Base-by-base conservation (phyloP, 1,140 invertebrate species). In the Galleria mellonella region DNA sequence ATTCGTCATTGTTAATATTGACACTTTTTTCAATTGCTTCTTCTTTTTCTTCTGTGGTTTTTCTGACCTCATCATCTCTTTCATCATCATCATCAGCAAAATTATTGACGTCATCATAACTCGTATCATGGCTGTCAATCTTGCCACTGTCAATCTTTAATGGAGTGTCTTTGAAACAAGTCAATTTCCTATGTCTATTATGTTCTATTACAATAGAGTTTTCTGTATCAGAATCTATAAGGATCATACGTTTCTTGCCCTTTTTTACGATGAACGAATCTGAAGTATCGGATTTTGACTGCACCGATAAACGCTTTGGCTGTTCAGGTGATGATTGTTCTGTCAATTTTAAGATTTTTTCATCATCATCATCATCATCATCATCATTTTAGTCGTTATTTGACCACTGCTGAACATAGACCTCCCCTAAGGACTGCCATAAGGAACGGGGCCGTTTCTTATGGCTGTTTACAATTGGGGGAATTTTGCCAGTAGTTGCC, bases 121-220 rank as follows among this genome's bases (percentile, higher is more conserved):
- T 51, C 1, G 14, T 32, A 11, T 52, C 31, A 11, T 41, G 48
- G 32, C 38, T 27, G 31, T 30, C 23, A 1, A 23, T 41, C 7
- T 49, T 47, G 1, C 29, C 46, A 28, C 8, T 12, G 5, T 48
- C 44, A 12, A 71, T 57, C 46, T 78, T 82, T n/a, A 64, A 29
- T 8, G 79, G 79, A 10, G 77, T 83, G 4, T 74, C 63, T 49
- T 84, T 79, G 3, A 76, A 27, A 39, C 79, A 84, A 7, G 38
- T 32, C 7, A 62, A 0, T 54, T 84, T 83, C 9, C 42, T 71
- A 32, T 74, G 52, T 32, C 57, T 66, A 8, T 68, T 54, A 38
- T 77, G 70, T 44, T 79, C 70, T 31, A 73, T 60, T 2, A 76
- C 50, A 10, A 83, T 71, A 13, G 79, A 83, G 37, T 83, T 78